phyloP scores from a whole-genome alignment of 2,888 invertebrate genomes.

The Osmoderma eremita region DNA sequence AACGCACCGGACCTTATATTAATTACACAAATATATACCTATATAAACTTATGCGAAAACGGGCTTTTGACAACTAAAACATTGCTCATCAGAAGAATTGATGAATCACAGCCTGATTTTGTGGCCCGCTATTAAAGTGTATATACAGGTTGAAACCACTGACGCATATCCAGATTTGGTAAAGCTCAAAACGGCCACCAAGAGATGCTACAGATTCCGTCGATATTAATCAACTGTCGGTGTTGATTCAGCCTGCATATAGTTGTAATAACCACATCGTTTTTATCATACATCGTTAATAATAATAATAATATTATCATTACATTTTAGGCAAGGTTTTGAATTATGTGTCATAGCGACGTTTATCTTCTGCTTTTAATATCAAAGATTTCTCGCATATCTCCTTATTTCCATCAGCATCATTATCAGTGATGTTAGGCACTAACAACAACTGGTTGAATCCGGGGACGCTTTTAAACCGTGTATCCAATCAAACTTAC shows the following conservation, averaged over 20 bases:
- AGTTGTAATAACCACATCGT: constrained; percentile 31
- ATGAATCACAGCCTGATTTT: constrained; percentile 68
- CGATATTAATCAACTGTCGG: too few species aligned
- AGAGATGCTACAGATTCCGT: too few species aligned
- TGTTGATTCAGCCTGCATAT: too few species aligned
- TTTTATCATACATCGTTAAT: constrained; percentile 27
- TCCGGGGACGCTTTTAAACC: constrained; percentile 52
- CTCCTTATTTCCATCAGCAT: constrained; percentile 18
- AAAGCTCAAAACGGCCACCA: too few species aligned
- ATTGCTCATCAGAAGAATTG: constrained; percentile 64
- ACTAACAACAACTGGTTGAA: constrained; percentile 63
- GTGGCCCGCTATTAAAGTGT: constrained; percentile 57
- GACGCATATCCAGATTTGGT: too few species aligned
- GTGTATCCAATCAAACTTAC: not conserved
- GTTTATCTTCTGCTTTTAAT: constrained; percentile 10
- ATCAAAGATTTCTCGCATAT: constrained; percentile 18
- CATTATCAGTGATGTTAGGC: constrained; percentile 57
- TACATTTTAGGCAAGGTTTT: constrained; percentile 31
- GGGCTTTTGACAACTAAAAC: constrained; percentile 62
- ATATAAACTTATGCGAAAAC: constrained; percentile 42
- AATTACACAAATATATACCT: constrained; percentile 49
- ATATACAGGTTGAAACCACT: not conserved
- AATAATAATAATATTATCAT: constrained; percentile 35
- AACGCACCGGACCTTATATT: constrained; percentile 57
- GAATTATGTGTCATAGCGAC: constrained; percentile 42